A percentile compares a stretch with the other conserved stretches of the same genome.
Evolutionary conservation across 2,888 invertebrate genomes (phyloP).

Genomic region (Coelopa pilipes): DNA sequence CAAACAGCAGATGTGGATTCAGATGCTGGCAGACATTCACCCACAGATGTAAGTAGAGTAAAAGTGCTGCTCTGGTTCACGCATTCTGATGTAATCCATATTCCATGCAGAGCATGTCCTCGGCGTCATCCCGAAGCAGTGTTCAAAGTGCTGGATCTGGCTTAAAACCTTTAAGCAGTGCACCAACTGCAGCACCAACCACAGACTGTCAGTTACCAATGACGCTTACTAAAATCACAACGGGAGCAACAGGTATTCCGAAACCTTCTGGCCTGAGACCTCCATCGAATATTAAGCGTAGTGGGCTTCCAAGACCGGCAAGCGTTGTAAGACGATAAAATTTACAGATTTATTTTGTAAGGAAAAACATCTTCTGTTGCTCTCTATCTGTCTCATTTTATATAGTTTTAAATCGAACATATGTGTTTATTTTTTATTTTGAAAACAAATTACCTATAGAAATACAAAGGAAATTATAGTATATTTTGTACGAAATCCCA

Average conservation of each 20-base stretch:
- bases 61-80: no score
- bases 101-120: slow-evolving; percentile 60
- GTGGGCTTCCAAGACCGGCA: slow-evolving; percentile 64
- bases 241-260: slow-evolving; percentile 60
- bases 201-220: slow-evolving; percentile 35
- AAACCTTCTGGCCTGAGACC: slow-evolving; percentile 63
- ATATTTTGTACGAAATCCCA: slow-evolving; percentile 37
- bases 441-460: slow-evolving; percentile 20
- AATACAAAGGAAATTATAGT: slow-evolving; percentile 31
- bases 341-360: background rate
- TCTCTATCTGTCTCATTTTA: slow-evolving; percentile 10
- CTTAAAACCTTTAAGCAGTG: slow-evolving; percentile 33
- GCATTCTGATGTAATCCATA: background rate
- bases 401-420: slow-evolving; percentile 11
- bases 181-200: slow-evolving; percentile 18
- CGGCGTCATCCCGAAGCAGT: slow-evolving; percentile 63
- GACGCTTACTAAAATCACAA: slow-evolving; percentile 56
- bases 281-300: slow-evolving; percentile 59
- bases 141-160: slow-evolving; percentile 50
- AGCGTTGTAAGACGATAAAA: slow-evolving; percentile 58
- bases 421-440: slow-evolving; percentile 21
- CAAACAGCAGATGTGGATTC: slow-evolving; percentile 52
- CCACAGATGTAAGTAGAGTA: slow-evolving; percentile 56
- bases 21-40: slow-evolving; percentile 58
- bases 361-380: slow-evolving; percentile 11